Conservation (phyloP, 2,888 invertebrate genomes). For the Reticulitermes lucifugus region DNA sequence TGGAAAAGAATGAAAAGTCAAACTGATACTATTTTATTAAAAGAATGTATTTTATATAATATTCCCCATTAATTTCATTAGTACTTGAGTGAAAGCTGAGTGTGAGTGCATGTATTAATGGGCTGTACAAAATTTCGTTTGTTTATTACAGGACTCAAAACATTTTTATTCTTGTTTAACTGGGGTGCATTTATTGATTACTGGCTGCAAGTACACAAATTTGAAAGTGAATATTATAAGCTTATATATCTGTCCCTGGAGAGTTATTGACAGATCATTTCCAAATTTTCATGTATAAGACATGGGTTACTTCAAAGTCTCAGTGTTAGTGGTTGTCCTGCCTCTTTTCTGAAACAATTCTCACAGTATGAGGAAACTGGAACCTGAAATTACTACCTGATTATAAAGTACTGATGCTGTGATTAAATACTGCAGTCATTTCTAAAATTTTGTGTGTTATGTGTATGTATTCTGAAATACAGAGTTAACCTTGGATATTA, state of each 20-base stretch:
- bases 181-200: too few species aligned
- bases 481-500: not conserved
- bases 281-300: not conserved
- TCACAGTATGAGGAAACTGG: not conserved
- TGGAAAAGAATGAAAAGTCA: constrained; percentile 36
- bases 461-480: not conserved
- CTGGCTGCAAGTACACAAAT: not conserved
- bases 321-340: not conserved
- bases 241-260: not conserved
- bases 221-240: not conserved
- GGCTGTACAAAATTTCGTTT: not conserved
- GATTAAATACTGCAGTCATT: not conserved
- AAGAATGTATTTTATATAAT: constrained; percentile 42
- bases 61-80: constrained; percentile 23
- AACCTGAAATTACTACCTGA: not conserved
- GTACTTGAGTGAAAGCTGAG: not conserved
- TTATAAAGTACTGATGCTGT: not conserved
- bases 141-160: not conserved
- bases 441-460: not conserved
- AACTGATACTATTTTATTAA: constrained; percentile 50
- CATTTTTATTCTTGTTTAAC: not conserved
- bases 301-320: not conserved
- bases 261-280: not conserved
- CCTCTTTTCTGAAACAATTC: not conserved
- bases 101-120: constrained; percentile 10